These are phyloP conservation scores for Leucopsar rothschildi DNA, from an alignment of 2,113 vertebrate genomes.

Conservation along the genomic window DNA sequence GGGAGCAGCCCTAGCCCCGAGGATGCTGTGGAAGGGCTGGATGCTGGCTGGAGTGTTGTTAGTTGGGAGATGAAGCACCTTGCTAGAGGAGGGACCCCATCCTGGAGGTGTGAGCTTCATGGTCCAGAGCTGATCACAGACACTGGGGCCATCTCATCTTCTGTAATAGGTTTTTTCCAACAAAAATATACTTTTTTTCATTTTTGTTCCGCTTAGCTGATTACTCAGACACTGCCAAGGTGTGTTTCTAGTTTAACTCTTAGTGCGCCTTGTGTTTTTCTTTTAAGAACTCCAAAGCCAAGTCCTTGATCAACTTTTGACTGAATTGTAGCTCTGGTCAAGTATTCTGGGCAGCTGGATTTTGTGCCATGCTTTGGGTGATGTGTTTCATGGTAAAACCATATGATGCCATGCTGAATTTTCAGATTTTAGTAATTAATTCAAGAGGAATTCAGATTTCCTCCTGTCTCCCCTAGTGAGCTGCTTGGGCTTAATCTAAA, in stretches of 20 bases:
- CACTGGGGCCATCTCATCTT: background rate
- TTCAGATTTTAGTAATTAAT: background rate
- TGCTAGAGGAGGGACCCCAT: background rate
- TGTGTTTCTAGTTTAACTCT: background rate
- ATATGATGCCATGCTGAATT: background rate
- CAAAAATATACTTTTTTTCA: background rate
- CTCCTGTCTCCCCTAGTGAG: background rate
- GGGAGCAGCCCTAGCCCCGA: background rate
- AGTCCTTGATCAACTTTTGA: background rate
- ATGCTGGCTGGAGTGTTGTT: background rate
- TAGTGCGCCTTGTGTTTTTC: background rate
- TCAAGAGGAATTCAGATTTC: background rate
- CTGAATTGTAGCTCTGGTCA: background rate
- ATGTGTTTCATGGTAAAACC: background rate
- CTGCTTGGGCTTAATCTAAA: slow-evolving; percentile 6
- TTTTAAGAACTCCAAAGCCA: background rate
- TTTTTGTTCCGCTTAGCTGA: too few relatives aligned
- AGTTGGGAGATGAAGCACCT: background rate
- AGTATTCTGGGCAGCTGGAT: background rate
- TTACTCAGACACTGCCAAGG: background rate
- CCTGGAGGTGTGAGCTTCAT: background rate
- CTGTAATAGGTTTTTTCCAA: background rate
- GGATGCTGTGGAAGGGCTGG: background rate
- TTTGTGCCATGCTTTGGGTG: background rate
- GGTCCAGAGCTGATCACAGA: background rate